Percentiles rank a stretch among this genome's conserved stretches.
phyloP scores from a whole-genome alignment of 2,888 invertebrate species.

The Dichetophora obliterata region DNA sequence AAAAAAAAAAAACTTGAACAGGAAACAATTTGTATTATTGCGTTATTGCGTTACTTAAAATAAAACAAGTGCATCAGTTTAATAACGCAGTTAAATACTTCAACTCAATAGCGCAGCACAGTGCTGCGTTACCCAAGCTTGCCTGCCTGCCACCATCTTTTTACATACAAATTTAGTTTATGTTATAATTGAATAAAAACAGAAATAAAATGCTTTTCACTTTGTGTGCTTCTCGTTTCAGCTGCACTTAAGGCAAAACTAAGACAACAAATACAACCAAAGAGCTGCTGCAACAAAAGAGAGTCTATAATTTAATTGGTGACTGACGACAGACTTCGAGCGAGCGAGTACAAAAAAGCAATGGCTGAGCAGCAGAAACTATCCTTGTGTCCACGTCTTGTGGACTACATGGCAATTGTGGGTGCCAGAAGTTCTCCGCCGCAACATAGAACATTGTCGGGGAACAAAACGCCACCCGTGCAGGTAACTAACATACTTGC shows the following conservation, averaged over 20 bases:
- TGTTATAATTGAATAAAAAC: not conserved
- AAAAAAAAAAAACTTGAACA: too few relatives aligned
- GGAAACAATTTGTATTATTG: too few relatives aligned
- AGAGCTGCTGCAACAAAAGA: conserved; percentile 30
- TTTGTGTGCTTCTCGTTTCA: conserved; percentile 15
- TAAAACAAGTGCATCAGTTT: too few relatives aligned
- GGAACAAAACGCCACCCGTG: conserved; percentile 77
- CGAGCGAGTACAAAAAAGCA: conserved; percentile 9
- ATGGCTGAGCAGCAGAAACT: conserved; percentile 80
- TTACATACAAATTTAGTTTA: too few relatives aligned
- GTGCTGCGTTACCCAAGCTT: too few relatives aligned
- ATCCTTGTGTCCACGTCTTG: conserved; percentile 86
- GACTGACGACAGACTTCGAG: not conserved
- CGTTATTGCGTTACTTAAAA: too few relatives aligned
- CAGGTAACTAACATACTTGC: conserved; percentile 77
- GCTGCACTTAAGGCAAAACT: conserved; percentile 3
- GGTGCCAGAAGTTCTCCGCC: conserved; percentile 84
- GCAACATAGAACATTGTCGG: conserved; percentile 72
- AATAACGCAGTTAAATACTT: too few relatives aligned
- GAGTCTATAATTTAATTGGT: not conserved
- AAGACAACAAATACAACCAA: not conserved
- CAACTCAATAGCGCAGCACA: too few relatives aligned
- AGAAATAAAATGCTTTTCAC: not conserved
- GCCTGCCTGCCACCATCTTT: too few relatives aligned
- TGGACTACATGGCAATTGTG: conserved; percentile 97